phyloP scores from a whole-genome alignment of 2,888 invertebrate genomes.

The Schizotus pectinicornis region DNA sequence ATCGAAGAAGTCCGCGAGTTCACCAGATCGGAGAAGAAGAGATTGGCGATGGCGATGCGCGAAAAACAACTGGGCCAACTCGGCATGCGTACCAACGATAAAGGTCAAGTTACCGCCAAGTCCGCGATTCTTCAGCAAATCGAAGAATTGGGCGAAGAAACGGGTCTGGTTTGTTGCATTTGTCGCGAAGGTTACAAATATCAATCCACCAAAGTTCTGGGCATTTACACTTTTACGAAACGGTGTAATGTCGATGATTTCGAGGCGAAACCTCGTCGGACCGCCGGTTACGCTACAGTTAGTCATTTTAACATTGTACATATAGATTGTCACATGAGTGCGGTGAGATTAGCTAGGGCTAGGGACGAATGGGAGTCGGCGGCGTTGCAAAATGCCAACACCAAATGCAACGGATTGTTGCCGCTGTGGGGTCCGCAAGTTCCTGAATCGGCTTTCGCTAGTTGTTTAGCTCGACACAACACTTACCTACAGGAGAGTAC shows the following conservation, averaged over 20 bases:
- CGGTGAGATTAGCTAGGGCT: conserved; percentile 71
- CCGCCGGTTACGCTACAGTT: conserved; percentile 88
- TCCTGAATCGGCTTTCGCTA: conserved; percentile 90
- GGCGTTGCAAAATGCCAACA: conserved; percentile 96
- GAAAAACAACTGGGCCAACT: conserved; percentile 94
- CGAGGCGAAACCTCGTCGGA: conserved; percentile 76
- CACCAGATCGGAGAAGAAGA: conserved; percentile 95
- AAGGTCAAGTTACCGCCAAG: conserved; percentile 92
- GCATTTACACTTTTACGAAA: conserved; percentile 96
- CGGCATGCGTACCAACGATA: conserved; percentile 95
- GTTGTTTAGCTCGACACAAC: conserved; percentile 90
- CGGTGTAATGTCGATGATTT: conserved; percentile 92
- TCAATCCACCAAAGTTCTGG: conserved; percentile 91
- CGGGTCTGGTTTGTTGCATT: conserved; percentile 95
- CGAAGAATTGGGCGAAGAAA: conserved; percentile 94
- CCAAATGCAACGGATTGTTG: conserved; percentile 94
- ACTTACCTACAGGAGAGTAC: conserved; percentile 80
- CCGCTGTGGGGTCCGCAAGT: conserved; percentile 97
- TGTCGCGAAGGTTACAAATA: conserved; percentile 98
- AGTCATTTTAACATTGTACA: conserved; percentile 99
- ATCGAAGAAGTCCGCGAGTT: conserved; percentile 94
- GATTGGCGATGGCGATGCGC: conserved; percentile 96
- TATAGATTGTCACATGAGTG: conserved; percentile 97
- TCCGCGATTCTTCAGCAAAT: conserved; percentile 90
- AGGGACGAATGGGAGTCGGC: conserved; percentile 99